Base-by-base conservation (phyloP, 2,113 vertebrate genomes). In the Phaethornis superciliosus region DNA sequence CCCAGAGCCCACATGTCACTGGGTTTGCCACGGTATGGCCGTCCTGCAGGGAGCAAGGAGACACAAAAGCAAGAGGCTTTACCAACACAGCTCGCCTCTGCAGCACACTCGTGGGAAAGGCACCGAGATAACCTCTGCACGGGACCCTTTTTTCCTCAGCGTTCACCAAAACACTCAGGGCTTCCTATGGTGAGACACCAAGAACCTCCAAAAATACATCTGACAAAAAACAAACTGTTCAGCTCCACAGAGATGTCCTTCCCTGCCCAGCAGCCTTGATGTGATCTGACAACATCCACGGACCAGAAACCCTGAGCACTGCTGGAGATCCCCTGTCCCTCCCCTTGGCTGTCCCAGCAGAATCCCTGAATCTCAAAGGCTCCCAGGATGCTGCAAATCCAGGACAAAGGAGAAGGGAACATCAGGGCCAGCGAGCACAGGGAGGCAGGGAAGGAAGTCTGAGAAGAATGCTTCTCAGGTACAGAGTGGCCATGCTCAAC, bases 1-100 rank as follows among this genome's bases (percentile, higher is more conserved):
- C 99, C 99, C 69, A 99, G 94, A 0, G 99, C 99, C 99, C 99
- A 99, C 99, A 99, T 99, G 98, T 99, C 99, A 6, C 99, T 99
- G 85, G 99, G 99, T 93, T 99, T 99, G 35, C 99, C 99, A 3
- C 99, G 98, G 94, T 99, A 99, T 0, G 99, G 99, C 76, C 99
- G 99, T 65, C 99, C 99, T 99, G 97, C 4, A 21, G 75, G 70
- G 77, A 62, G 23, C 69, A 70, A 81, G 59, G 63, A 47, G 83
- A 82, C 22, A 42, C 22, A 17, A 15, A 3, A 23, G 54, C 23
- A 65, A 35, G 26, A 40, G 44, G 47, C 32, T 13, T 59, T 24
- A 30, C 1, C 1, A 7, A 15, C 6, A 7, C 49, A 1, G n/a
- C 55, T 26, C 32, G 12, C 81, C 58, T 22, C 47, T 12, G 16